A percentile compares a stretch with the other conserved stretches of the same genome.
These are phyloP conservation scores for Pheosia tremula DNA, from an alignment of 2,888 invertebrate genomes.

Conservation along the genomic window DNA sequence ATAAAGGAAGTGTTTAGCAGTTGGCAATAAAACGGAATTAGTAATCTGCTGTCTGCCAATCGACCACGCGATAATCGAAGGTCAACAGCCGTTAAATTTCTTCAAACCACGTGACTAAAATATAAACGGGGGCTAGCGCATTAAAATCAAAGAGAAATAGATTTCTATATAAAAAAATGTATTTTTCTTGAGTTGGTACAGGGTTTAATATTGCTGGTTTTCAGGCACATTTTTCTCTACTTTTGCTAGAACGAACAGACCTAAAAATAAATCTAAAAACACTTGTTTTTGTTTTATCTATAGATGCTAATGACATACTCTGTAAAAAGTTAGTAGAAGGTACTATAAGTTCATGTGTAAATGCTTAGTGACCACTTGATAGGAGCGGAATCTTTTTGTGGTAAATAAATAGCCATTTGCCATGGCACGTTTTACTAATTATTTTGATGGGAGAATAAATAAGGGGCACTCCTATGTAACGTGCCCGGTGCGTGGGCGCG, in stretches of 20 bases:
- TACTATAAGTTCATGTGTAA: too few species aligned
- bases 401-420: conserved; percentile 10
- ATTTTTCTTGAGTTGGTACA: too few species aligned
- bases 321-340: too few species aligned
- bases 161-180: too few species aligned
- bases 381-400: background rate
- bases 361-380: background rate
- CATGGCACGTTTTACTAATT: conserved; percentile 22
- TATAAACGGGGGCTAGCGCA: conserved; percentile 10
- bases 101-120: conserved; percentile 11
- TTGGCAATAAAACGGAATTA: conserved; percentile 1
- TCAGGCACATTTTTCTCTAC: too few species aligned
- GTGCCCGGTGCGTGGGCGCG: conserved; percentile 25
- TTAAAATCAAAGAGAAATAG: background rate
- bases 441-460: conserved; percentile 31
- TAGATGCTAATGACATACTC: too few species aligned
- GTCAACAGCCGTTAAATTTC: conserved; percentile 16
- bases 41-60: conserved; percentile 2
- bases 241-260: too few species aligned
- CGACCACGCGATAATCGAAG: conserved; percentile 8
- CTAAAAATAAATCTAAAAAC: too few species aligned
- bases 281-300: too few species aligned
- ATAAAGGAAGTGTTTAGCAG: background rate
- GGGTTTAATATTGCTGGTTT: too few species aligned
- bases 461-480: conserved; percentile 24